A percentile compares a stretch with the other conserved stretches of the same genome.
These are phyloP conservation scores for Dasyornis broadbenti DNA, from an alignment of 2,113 vertebrate species.

Conservation along the genomic window DNA sequence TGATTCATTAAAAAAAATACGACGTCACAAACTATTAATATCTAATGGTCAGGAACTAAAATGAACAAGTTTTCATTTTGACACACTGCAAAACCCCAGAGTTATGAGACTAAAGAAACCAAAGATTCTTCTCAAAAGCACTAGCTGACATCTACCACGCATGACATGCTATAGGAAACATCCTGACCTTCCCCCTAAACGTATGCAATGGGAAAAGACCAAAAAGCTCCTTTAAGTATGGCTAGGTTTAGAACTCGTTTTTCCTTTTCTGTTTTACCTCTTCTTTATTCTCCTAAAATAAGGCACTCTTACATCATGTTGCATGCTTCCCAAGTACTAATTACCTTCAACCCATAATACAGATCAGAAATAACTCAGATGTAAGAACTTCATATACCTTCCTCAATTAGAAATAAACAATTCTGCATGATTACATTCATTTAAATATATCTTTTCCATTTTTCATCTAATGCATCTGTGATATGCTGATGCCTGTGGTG, in stretches of 20 bases:
- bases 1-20: not conserved
- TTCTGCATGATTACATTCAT: not conserved
- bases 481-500: not conserved
- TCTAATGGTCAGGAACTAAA: not conserved
- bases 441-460: not conserved
- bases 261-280: not conserved
- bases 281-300: not conserved
- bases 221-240: not conserved
- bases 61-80: not conserved
- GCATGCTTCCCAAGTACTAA: not conserved
- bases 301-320: not conserved
- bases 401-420: not conserved
- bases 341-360: not conserved
- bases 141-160: not conserved
- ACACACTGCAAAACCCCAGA: not conserved
- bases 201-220: not conserved
- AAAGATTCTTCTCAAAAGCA: not conserved
- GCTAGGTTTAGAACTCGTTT: not conserved
- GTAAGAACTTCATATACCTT: not conserved
- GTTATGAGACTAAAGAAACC: not conserved
- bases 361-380: not conserved
- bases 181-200: not conserved
- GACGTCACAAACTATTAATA: not conserved
- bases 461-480: not conserved
- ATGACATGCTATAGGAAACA: not conserved